Evolutionary conservation across 35 echinoderm and acorn worm species (phyloP), one percentile per base, ranked within the genome.

Genomic region (Ophioderma brevispina): DNA sequence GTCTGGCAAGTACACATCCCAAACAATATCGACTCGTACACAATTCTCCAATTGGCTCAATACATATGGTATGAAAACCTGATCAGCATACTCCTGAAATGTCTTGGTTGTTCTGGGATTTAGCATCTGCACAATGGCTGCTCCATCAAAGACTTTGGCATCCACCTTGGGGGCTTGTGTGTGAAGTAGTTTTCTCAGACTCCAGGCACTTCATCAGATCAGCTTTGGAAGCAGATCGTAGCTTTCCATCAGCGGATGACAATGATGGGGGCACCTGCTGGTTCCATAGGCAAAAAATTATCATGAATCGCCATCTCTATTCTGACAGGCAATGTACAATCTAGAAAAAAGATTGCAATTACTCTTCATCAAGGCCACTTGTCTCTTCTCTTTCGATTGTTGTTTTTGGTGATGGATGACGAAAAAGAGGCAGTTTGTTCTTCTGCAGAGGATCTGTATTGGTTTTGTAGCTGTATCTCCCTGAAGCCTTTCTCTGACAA

Each of bases 91-190:
- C 19, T 90, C 76, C 25, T 79, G 0, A 79, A 94, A 85, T 0
- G 86, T 94, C 36, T 50, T 90, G 3, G 70, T 63, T 0, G 64
- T 59, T 38, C 38, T 39, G 33, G 92, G 87, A 33, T 50, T 28
- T 4, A 90, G 43, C 87, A 94, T 89, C 17, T 94, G 92, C 0
- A 94, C 92, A 39, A 90, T 36, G 33, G 39, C 92, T 28, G 86
- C 80, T 17, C 92, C 92, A 79, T 94, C 87, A 50, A 94, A 35
- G 18, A 93, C 31, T 64, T 25, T 36, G 31, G 49, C 85, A 88
- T 87, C 75, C 1, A 76, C 52, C 17, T 32, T 18, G 19, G 39
- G 40, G 13, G 36, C 30, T n/a, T 18, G 8, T 31, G 25, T 38
- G 5, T n/a, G 30, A 10, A 5, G 33, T 39, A 6, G 34, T 25